Evolutionary conservation across 64 coral and sea anemone species (phyloP).

Genomic region (Montipora foliosa): DNA sequence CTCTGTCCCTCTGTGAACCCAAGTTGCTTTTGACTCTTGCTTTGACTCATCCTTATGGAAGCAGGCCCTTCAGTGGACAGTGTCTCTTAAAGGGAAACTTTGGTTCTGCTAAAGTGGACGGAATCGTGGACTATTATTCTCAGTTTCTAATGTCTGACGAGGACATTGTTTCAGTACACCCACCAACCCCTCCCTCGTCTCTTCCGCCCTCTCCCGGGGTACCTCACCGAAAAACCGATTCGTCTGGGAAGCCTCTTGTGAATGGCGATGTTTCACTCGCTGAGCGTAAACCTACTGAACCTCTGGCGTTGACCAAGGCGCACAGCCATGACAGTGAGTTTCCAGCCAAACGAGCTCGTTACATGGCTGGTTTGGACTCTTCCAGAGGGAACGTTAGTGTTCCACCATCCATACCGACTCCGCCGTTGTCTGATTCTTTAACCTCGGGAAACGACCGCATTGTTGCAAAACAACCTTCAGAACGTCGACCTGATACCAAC

Average conservation of each 20-base stretch:
- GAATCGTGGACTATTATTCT: constrained; percentile 84
- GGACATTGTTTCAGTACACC: constrained; percentile 71
- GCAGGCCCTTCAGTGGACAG: constrained; percentile 85
- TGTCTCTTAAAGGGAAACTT: constrained; percentile 88
- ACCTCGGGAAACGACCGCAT: constrained; percentile 3
- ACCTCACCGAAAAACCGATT: constrained; percentile 24
- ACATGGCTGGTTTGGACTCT: constrained; percentile 2
- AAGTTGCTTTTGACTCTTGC: constrained; percentile 89
- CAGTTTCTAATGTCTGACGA: constrained; percentile 75
- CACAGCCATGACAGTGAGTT: neutral
- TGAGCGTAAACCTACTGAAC: constrained; percentile 13
- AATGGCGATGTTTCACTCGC: constrained; percentile 80
- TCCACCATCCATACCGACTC: constrained; percentile 31
- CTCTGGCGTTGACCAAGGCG: neutral
- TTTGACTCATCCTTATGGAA: constrained; percentile 89
- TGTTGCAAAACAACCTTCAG: neutral
- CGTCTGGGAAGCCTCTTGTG: constrained; percentile 75
- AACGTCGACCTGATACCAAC: neutral
- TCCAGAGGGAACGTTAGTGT: neutral
- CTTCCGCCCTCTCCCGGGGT: constrained; percentile 81
- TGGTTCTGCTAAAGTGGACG: constrained; percentile 83
- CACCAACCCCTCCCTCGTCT: constrained; percentile 85
- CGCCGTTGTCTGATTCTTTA: constrained; percentile 31
- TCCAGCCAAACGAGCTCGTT: constrained; percentile 27
- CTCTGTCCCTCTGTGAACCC: constrained; percentile 90